Base-by-base conservation (phyloP, 2,113 vertebrate species). In the Malurus cyaneus region DNA sequence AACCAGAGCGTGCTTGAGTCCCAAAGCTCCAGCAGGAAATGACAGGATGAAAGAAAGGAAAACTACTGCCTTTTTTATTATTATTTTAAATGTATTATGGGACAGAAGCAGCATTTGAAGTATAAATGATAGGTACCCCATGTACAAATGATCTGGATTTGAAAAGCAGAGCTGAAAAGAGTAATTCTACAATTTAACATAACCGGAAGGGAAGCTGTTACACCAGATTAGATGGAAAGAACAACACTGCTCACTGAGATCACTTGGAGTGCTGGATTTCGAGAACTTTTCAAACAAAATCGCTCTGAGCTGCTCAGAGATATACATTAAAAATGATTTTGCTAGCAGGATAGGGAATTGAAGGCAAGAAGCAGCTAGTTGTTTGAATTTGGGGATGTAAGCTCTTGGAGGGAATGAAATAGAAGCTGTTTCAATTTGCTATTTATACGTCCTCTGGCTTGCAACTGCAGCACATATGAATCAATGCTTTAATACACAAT, bases 351-450 rank as follows among this genome's bases (percentile, higher is more conserved):
- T 61, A 69, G 61, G 61, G 53, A 80, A 56, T 36, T 65, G 70
- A 74, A 83, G 54, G 54, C 72, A 91, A 92, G 82, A 93, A 39
- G 61, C n/a, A 92, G 61, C 69, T 83, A 91, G 80, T 66, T 92
- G 80, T 94, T 84, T 74, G 76, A 95, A 94, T 85, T 39, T 88
- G 84, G 53, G 82, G 54, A 73, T 62, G 61, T 57, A 71, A 85
- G 87, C 20, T 86, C 84, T 74, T 36, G 44, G 34, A 57, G 28
- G 80, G 82, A 96, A 15, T 52, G 50, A 74, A 64, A 70, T 29
- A 82, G 78, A 93, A 92, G 80, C 57, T 69, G 46, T 84, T 96
- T 92, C 80, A 54, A 36, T 91, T 90, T 94, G 67, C 85, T 93
- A 60, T 93, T 89, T 94, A 34, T 91, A 88, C 17, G 29, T 95